Evolutionary conservation across 2,113 vertebrate genomes (phyloP).

Genomic region (Takifugu flavidus): DNA sequence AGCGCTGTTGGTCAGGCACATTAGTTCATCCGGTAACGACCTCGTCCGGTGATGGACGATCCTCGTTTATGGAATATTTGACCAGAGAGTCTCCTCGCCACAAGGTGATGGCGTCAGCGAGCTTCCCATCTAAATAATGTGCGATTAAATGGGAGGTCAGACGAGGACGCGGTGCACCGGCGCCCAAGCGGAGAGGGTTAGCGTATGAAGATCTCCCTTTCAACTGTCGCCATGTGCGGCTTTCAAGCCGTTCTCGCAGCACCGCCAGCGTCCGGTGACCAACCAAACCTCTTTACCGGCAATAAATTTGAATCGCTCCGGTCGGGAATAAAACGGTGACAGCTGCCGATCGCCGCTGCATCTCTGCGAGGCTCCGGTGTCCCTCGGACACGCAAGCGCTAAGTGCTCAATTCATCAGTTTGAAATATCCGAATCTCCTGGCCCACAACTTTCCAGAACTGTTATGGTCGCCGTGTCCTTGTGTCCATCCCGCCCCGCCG

Average conservation of each 20-base stretch:
- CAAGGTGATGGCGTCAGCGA: neutral
- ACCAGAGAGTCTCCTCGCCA: neutral
- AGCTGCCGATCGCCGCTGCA: neutral
- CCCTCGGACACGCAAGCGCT: neutral
- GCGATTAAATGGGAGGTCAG: neutral
- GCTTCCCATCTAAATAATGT: neutral
- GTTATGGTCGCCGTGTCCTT: neutral
- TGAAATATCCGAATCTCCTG: neutral
- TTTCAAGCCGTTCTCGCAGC: too few species aligned
- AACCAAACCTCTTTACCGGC: neutral
- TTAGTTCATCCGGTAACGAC: constrained; percentile 16
- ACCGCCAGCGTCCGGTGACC: neutral
- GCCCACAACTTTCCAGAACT: neutral
- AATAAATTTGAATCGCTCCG: neutral
- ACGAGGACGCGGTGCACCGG: neutral
- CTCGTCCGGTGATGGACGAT: constrained; percentile 12
- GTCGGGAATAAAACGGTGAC: neutral
- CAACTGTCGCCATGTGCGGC: too few species aligned
- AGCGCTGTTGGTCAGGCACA: too few species aligned
- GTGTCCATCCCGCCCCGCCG: constrained; percentile 2
- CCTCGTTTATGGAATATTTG: constrained; percentile 9
- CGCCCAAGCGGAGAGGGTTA: too few species aligned
- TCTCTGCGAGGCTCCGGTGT: neutral
- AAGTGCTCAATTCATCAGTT: neutral
- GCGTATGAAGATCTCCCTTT: neutral